Evolutionary conservation across 2,888 invertebrate species (phyloP).

Genomic region (Amblyjoppa proteus): DNA sequence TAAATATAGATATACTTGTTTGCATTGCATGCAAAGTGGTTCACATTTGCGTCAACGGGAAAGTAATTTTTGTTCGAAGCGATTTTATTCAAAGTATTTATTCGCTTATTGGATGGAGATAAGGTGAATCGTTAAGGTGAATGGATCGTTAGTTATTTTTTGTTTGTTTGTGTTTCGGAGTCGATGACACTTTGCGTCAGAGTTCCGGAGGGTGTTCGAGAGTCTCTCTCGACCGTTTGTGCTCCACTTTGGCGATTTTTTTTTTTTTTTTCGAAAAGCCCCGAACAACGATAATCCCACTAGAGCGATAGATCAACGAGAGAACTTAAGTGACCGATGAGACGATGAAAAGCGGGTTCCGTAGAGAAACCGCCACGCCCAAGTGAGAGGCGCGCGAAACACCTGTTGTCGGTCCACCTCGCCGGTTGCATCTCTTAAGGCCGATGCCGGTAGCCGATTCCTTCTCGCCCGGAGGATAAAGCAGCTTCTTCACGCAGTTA

Average conservation of each 20-base stretch:
- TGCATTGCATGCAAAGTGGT: not conserved
- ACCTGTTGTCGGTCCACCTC: slow-evolving; percentile 70
- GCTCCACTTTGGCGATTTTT: not conserved
- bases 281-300: not conserved
- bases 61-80: slow-evolving; percentile 19
- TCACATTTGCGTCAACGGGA: not conserved
- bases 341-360: slow-evolving; percentile 41
- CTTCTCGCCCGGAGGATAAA: slow-evolving; percentile 28
- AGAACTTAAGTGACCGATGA: slow-evolving; percentile 15
- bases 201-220: too few relatives aligned
- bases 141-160: too few relatives aligned
- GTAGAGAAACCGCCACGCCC: slow-evolving; percentile 64
- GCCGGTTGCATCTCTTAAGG: slow-evolving; percentile 32
- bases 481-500: slow-evolving; percentile 15
- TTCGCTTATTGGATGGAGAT: not conserved
- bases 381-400: slow-evolving; percentile 68
- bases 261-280: not conserved
- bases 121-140: too few relatives aligned
- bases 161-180: not conserved
- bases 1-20: too few relatives aligned
- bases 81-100: not conserved
- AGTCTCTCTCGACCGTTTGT: not conserved
- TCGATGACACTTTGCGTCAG: too few relatives aligned
- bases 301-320: slow-evolving; percentile 2
- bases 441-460: slow-evolving; percentile 42